Conservation (phyloP, 2,797 vertebrate species). For the Coilia nasus region DNA sequence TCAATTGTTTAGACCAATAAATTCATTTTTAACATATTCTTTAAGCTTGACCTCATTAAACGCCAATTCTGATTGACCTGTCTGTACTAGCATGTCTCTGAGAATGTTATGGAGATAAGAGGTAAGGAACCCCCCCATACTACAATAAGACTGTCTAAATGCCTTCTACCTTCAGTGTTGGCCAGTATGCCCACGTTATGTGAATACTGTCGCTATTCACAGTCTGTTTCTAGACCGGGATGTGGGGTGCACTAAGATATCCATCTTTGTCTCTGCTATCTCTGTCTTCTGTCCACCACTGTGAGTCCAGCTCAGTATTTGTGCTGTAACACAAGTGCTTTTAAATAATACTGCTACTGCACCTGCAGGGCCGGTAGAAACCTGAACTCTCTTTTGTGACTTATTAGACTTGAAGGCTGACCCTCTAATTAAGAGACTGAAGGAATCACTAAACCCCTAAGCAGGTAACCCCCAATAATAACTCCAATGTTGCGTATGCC, state of each 20-base stretch:
- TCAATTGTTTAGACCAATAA: conserved; percentile 90
- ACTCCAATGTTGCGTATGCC: conserved; percentile 92
- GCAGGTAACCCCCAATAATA: conserved; percentile 97
- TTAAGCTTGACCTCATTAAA: conserved; percentile 96
- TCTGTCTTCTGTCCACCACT: conserved; percentile 70
- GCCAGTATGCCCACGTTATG: conserved; percentile 82
- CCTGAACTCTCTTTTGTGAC: conserved; percentile 97
- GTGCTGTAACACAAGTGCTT: conserved; percentile 86
- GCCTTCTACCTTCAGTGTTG: conserved; percentile 82
- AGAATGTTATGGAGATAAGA: conserved; percentile 96
- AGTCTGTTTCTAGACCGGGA: conserved; percentile 81
- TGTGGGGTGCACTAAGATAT: conserved; percentile 82
- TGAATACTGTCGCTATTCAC: conserved; percentile 85
- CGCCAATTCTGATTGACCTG: conserved; percentile 93
- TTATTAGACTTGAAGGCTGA: conserved; percentile 94
- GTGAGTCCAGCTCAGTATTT: conserved; percentile 87
- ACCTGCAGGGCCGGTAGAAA: conserved; percentile 90
- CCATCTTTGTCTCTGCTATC: conserved; percentile 88
- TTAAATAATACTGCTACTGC: conserved; percentile 87
- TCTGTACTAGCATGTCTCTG: conserved; percentile 92
- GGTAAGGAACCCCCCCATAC: conserved; percentile 95
- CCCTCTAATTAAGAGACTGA: conserved; percentile 94
- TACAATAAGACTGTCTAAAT: conserved; percentile 88
- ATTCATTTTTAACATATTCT: conserved; percentile 93
- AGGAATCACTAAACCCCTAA: conserved; percentile 99